Evolutionary conservation across 2,113 vertebrate species (phyloP), one percentile per base, ranked within the genome.

Genomic region (Pachyramphus minor): DNA sequence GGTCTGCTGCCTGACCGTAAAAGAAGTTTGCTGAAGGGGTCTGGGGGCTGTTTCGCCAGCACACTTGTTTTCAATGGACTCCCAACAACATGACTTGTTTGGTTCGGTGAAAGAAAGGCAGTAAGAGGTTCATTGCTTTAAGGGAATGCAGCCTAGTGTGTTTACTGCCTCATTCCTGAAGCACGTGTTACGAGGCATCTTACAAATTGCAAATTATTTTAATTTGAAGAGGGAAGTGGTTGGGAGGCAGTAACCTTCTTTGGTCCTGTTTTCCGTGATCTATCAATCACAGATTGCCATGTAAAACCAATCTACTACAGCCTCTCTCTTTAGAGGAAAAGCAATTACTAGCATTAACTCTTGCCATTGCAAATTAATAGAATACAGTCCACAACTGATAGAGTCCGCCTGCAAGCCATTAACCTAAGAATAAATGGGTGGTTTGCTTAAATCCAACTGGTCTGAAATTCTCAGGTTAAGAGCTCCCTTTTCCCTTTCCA

Each of bases 21-120:
- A 95, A 95, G 95, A 96, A 96, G 95, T 96, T 97, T 96, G 93
- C 76, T 87, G 86, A 93, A 97, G 73, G 92, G 91, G 94, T 96
- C 94, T 95, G 80, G 89, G 96, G 93, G 93, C 89, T 92, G 92
- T 93, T 95, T 90, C 77, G 31, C 60, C 90, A 93, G 83, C 96
- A 84, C 80, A 15, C 88, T 95, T 96, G 86, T 87, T 97, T 96
- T 92, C 89, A 92, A 3, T 75, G 89, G 80, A 49, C 82, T 95
- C 87, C 92, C 84, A 81, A 91, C 89, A 95, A 89, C 94, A 96
- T 11, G 56, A 83, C 82, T 83, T 94, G 83, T 89, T 92, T 68
- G 79, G 86, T 75, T 95, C 84, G 87, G 66, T 94, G 73, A 95
- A 94, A 93, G 89, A 92, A 89, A 95, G 67, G 83, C 73, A 76